phyloP scores from a whole-genome alignment of 2,113 vertebrate genomes.

The Prunella himalayana region DNA sequence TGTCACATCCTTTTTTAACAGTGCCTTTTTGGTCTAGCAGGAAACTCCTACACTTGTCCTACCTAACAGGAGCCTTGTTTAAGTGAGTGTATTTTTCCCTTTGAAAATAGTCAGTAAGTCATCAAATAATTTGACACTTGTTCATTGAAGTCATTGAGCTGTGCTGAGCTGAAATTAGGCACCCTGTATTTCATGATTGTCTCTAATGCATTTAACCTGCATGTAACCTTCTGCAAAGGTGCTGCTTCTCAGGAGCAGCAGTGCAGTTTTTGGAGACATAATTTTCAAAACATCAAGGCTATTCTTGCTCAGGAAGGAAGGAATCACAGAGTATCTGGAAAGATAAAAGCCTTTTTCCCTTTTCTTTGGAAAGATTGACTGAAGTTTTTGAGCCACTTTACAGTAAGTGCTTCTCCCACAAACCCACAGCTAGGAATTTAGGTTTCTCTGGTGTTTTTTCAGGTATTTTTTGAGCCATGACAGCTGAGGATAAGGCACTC shows the following conservation, averaged over 20 bases:
- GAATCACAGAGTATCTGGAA: neutral
- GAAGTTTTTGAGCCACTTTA: neutral
- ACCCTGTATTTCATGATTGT: neutral
- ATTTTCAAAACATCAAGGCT: neutral
- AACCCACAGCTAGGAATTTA: neutral
- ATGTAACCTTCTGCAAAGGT: neutral
- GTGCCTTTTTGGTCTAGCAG: neutral
- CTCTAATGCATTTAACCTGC: neutral
- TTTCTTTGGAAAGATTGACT: neutral
- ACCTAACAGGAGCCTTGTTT: neutral
- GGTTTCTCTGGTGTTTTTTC: neutral
- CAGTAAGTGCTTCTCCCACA: neutral
- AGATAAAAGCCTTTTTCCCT: neutral
- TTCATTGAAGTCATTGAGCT: neutral
- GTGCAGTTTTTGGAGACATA: neutral
- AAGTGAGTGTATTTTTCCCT: neutral
- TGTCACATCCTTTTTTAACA: neutral
- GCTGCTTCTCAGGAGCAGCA: neutral
- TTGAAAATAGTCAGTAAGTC: neutral
- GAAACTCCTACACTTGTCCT: neutral
- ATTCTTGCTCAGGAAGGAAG: neutral
- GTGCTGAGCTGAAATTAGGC: neutral
- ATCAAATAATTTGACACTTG: neutral
- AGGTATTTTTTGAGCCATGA: neutral
- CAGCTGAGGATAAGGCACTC: neutral